Evolutionary conservation across 2,113 vertebrate genomes (phyloP).

Genomic region (Genyomyrus donnyi): DNA sequence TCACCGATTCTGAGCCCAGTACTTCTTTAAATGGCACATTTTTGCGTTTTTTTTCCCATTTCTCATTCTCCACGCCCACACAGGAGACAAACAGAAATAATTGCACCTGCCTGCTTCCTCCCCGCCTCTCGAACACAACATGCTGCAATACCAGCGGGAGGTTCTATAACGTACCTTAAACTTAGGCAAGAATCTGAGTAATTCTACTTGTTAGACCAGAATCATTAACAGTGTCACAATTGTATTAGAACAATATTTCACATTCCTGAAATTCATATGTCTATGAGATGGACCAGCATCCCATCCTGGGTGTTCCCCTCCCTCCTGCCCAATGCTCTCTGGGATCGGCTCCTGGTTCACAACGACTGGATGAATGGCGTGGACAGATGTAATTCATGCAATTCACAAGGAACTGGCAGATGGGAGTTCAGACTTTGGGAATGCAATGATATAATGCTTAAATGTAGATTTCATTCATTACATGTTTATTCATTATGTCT

Average conservation of each 20-base stretch:
- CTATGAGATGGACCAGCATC: not conserved
- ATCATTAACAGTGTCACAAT: conserved; percentile 31
- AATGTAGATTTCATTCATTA: not conserved
- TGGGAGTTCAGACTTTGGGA: not conserved
- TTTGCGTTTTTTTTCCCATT: not conserved
- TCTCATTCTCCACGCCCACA: conserved; percentile 28
- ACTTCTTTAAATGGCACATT: conserved; percentile 2
- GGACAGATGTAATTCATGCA: not conserved
- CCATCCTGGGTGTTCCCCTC: not conserved
- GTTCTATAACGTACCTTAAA: conserved; percentile 42
- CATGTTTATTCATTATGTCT: not conserved
- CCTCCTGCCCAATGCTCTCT: not conserved
- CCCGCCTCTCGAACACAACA: conserved; percentile 30
- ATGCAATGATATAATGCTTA: not conserved
- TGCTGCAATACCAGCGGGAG: conserved; percentile 29
- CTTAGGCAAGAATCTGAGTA: conserved; percentile 51
- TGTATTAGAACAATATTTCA: not conserved
- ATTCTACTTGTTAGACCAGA: conserved; percentile 48
- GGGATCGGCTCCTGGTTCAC: not conserved
- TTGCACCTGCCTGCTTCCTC: conserved; percentile 19
- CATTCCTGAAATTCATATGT: not conserved
- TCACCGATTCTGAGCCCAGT: not conserved
- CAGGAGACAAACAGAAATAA: conserved; percentile 40
- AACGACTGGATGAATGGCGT: not conserved
- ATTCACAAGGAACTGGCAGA: not conserved